Base-by-base conservation (phyloP, 30 jellyfish, hydroid and myxozoan genomes). In the Aurelia sp. region DNA sequence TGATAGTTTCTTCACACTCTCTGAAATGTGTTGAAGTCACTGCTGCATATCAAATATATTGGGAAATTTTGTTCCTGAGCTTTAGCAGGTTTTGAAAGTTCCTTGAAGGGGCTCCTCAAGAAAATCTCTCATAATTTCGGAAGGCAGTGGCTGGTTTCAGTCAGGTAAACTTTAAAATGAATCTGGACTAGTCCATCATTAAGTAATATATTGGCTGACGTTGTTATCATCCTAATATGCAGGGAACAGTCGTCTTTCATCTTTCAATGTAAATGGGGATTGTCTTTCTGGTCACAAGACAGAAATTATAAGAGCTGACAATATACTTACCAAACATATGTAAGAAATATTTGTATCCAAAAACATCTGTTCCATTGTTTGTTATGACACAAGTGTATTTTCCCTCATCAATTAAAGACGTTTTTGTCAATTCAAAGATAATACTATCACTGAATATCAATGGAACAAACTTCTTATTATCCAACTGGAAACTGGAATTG, bases 371-470 rank as follows among this genome's bases (percentile, higher is more conserved):
- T 12, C 71, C 78, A 71, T 63, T 48, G 11, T 35, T n/a, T 70
- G 50, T 44, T 8, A 15, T 30, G 33, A 38, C 48, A 66, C 96
- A 87, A 16, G 16, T 38, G 67, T 87, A 87, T 17, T 53, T 13
- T 15, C 96, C 96, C 44, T 70, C 72, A 55, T 70, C 90, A 3
- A 50, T 83, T 9, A 87, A 57, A 6, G 85, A 17, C 4, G 70
- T 40, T 15, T 22, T 24, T 19, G 20, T 18, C 41, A 87, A 21
- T 24, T 55, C 2, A 48, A 87, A 59, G 6, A 38, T 8, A 13
- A 74, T 13, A 70, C 41, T 61, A 5, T 61, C 40, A 2, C 6
- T 5, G 4, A 60, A 82, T 61, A 60, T 60, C 16, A 41, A 24
- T 8, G 21, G 61, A 40, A 51, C 59, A 51, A 77, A 59, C 61